phyloP scores from a whole-genome alignment of 1,140 invertebrate genomes.

The Apolygus lucorum region DNA sequence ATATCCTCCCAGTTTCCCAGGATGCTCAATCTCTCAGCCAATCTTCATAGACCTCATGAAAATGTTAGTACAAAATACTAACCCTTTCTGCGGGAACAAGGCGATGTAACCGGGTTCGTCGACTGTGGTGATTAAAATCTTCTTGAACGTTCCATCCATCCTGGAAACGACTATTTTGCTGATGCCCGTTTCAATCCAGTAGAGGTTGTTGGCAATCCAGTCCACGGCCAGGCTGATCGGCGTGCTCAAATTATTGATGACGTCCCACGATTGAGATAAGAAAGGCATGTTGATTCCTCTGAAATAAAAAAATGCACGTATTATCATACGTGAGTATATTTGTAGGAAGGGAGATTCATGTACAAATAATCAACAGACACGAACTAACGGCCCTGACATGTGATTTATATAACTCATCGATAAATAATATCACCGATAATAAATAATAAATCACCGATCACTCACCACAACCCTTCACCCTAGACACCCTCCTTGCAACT shows the following conservation, averaged over 20 bases:
- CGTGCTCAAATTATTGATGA: conserved; percentile 47
- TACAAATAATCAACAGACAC: no score
- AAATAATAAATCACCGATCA: neutral
- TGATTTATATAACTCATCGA: no score
- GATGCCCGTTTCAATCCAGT: conserved; percentile 77
- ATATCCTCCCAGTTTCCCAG: no score
- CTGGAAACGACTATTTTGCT: conserved; percentile 75
- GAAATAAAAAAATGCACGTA: conserved; percentile 33
- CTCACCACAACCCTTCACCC: no score
- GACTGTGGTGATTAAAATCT: conserved; percentile 56
- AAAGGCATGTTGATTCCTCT: conserved; percentile 59
- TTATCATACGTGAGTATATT: no score
- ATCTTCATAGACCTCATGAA: no score
- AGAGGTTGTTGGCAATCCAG: conserved; percentile 80
- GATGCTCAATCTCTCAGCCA: no score
- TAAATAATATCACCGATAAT: no score
- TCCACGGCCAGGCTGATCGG: conserved; percentile 83
- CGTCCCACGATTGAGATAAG: conserved; percentile 49
- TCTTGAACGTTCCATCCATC: conserved; percentile 68
- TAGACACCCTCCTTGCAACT: no score
- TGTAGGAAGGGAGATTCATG: no score
- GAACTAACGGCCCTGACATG: no score
- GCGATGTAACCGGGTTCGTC: conserved; percentile 69
- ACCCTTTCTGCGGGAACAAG: conserved; percentile 66
- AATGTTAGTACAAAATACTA: conserved; percentile 33